Conservation (phyloP, 2,113 vertebrate species). For the Amphilophus citrinellus region DNA sequence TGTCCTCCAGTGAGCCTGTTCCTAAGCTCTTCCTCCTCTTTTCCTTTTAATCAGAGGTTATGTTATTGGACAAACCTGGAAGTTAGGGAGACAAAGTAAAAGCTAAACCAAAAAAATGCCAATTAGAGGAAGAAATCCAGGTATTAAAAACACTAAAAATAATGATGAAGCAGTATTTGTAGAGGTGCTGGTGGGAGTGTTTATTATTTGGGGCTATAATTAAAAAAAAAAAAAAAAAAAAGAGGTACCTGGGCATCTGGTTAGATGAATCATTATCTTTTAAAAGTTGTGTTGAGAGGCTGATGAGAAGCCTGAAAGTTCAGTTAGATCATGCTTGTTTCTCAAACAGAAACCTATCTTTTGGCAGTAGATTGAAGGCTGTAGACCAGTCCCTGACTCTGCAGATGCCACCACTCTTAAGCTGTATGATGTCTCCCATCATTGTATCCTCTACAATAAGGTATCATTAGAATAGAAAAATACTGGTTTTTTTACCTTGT, state of each 20-base stretch:
- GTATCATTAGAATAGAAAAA: neutral
- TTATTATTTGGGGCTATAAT: neutral
- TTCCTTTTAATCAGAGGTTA: conserved; percentile 3
- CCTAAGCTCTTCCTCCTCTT: neutral
- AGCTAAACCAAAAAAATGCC: neutral
- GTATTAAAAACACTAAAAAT: conserved; percentile 8
- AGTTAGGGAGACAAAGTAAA: neutral
- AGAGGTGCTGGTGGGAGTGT: neutral
- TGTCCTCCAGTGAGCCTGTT: neutral
- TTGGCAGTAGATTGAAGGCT: conserved; percentile 12
- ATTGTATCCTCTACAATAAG: neutral
- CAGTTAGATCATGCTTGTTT: neutral
- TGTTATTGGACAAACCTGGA: neutral
- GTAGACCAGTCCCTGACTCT: neutral
- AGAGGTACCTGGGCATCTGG: neutral
- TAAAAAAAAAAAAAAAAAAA: accelerated
- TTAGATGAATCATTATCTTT: neutral
- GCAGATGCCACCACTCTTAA: neutral
- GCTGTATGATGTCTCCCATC: neutral
- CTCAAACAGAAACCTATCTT: neutral
- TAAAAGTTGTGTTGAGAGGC: neutral
- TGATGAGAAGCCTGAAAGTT: neutral
- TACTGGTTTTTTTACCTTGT: neutral
- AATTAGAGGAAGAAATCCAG: neutral
- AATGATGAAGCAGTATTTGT: neutral